Conservation (phyloP, 2,797 vertebrate species). For the Diceros bicornis region DNA sequence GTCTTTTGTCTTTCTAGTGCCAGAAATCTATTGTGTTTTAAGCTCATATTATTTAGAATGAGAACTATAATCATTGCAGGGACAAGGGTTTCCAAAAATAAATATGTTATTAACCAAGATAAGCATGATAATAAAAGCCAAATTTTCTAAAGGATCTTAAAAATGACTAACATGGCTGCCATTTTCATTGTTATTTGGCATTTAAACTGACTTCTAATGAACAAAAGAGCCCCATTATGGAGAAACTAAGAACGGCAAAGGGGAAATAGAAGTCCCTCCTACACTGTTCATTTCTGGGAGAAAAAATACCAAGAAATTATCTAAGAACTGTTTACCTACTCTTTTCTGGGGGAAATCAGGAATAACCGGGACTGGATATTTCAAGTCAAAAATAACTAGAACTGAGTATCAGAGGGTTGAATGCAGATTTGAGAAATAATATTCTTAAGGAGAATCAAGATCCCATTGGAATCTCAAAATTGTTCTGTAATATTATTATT, state of each 20-base stretch:
- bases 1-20: slow-evolving; percentile 8
- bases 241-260: slow-evolving; percentile 57
- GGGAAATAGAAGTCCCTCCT: background rate
- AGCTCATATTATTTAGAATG: slow-evolving; percentile 46
- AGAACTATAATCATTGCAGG: slow-evolving; percentile 53
- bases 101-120: slow-evolving; percentile 50
- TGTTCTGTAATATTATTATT: slow-evolving; percentile 54
- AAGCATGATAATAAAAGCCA: slow-evolving; percentile 61
- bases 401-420: background rate
- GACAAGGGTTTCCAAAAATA: slow-evolving; percentile 64
- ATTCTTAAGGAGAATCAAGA: slow-evolving; percentile 61
- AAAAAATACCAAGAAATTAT: background rate
- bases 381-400: slow-evolving; percentile 12
- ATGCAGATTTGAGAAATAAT: slow-evolving; percentile 10
- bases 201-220: slow-evolving; percentile 59
- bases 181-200: slow-evolving; percentile 60
- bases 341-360: slow-evolving; percentile 17
- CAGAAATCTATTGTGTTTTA: slow-evolving; percentile 61
- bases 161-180: slow-evolving; percentile 47
- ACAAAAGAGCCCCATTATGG: slow-evolving; percentile 52
- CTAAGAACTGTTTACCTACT: slow-evolving; percentile 30
- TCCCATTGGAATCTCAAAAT: slow-evolving; percentile 21
- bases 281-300: slow-evolving; percentile 21
- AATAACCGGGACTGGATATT: background rate
- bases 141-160: slow-evolving; percentile 58